phyloP scores from a whole-genome alignment of 2,797 vertebrate genomes.

The Gastrophryne carolinensis region DNA sequence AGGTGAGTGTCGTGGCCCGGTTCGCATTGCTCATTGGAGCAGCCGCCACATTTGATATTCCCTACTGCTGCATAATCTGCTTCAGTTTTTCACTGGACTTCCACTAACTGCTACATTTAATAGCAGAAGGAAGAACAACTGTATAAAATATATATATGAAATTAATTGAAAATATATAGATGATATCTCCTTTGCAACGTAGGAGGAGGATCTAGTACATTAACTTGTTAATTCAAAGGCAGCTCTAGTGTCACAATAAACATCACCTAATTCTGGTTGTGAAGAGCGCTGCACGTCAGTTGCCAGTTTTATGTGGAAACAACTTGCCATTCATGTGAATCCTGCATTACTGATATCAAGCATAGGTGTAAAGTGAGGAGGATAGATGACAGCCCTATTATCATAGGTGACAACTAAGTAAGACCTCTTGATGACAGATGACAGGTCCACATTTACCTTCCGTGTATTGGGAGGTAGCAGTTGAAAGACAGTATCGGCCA shows the following conservation, averaged over 20 bases:
- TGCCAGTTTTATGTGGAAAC: background rate
- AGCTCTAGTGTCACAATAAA: background rate
- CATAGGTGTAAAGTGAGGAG: conserved; percentile 10
- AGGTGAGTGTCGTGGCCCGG: too few relatives aligned
- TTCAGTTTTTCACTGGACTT: too few relatives aligned
- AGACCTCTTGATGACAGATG: conserved; percentile 43
- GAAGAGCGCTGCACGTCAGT: background rate
- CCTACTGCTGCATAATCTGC: too few relatives aligned
- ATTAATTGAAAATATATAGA: too few relatives aligned
- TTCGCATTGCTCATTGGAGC: too few relatives aligned
- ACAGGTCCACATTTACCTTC: conserved; percentile 38
- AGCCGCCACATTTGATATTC: too few relatives aligned
- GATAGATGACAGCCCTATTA: conserved; percentile 30
- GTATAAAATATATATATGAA: too few relatives aligned
- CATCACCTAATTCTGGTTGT: conserved; percentile 4
- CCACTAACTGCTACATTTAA: too few relatives aligned
- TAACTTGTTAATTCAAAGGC: background rate
- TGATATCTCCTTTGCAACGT: too few relatives aligned
- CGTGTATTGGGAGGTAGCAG: conserved; percentile 16
- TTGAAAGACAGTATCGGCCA: conserved; percentile 33
- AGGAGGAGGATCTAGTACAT: background rate
- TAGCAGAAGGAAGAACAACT: too few relatives aligned
- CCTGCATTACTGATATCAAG: conserved; percentile 21
- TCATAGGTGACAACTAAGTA: conserved; percentile 41
- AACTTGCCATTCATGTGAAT: conserved; percentile 1